Evolutionary conservation across 2,797 vertebrate genomes (phyloP), one percentile per base, ranked within the genome.

Genomic region (Parauchenoglanis punctatus): DNA sequence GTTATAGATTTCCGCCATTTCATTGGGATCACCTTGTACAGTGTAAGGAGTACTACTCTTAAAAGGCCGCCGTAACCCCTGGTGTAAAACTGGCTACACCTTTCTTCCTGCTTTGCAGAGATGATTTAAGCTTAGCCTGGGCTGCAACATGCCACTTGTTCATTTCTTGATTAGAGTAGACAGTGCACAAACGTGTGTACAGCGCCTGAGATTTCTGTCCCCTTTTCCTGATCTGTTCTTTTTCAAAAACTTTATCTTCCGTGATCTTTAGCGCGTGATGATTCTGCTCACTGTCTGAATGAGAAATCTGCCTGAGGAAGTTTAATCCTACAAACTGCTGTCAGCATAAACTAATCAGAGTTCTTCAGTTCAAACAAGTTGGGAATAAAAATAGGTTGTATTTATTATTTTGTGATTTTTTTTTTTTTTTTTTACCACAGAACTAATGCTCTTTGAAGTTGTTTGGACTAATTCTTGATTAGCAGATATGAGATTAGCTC

Each of bases 391-490:
- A 31, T 13, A 54, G 46, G 59, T 23, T 80, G 3, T 35, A 46
- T 18, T 23, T 35, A 25, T 44, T 44, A 23, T 76, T 28, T 25
- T 25, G 23, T 25, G 8, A 61, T 49, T 7, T 7, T 49, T 7
- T 70, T 7, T 49, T 49, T 40, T 7, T 20, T 25, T n/a, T 59
- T 61, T 81, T 15, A 12, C 31, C 20, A 25, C 77, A 81, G 56
- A 20, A 15, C 56, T 81, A 13, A 80, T 59, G 49, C 54, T 87
- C 75, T 81, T 84, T 80, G 65, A 84, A 80, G 72, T 46, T 18
- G 8, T 70, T 86, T 28, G 40, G 11, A 40, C 28, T 68, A 56
- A 86, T 67, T 40, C 61, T 4, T 58, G 85, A 67, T 80, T 70
- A 59, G 73, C 63, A 80, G 83, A 85, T 61, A 81, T 5, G 44